Percentiles rank a stretch among this genome's conserved stretches.
These are phyloP conservation scores for Steatocranus sp. DNA, from an alignment of 2,797 vertebrate genomes.

Conservation along the genomic window DNA sequence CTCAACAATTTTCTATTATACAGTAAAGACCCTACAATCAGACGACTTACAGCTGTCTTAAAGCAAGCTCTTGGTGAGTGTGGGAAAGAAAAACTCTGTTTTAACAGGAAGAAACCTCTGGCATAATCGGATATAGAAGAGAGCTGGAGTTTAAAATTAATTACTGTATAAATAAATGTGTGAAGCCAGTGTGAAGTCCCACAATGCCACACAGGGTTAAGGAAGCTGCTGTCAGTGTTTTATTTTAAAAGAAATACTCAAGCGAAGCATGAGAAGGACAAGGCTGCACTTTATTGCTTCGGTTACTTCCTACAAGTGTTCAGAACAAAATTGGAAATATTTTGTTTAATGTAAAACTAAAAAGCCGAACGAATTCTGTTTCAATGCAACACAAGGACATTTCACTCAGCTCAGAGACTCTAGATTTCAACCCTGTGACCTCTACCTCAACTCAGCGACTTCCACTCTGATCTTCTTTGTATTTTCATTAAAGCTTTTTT, in stretches of 20 bases:
- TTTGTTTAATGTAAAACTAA: neutral
- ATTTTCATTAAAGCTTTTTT: neutral
- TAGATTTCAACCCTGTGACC: neutral
- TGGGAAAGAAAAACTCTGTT: neutral
- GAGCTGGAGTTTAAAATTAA: neutral
- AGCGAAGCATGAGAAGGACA: neutral
- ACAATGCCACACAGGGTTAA: neutral
- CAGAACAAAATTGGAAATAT: neutral
- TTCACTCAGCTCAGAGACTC: neutral
- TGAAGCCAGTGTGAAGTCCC: neutral
- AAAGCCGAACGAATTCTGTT: neutral
- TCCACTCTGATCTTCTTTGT: neutral
- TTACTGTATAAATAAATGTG: neutral
- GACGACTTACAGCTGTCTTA: neutral
- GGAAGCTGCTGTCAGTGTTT: neutral
- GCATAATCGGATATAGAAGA: accelerated
- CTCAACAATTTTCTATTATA: neutral
- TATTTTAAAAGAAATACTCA: neutral
- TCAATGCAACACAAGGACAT: neutral
- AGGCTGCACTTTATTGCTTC: neutral
- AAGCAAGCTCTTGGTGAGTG: neutral
- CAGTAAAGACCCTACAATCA: neutral
- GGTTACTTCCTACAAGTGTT: neutral
- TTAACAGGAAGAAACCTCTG: neutral
- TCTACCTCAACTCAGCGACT: neutral